Evolutionary conservation across 2,113 vertebrate genomes (phyloP), one percentile per base, ranked within the genome.

Genomic region (Actinemys pallida): DNA sequence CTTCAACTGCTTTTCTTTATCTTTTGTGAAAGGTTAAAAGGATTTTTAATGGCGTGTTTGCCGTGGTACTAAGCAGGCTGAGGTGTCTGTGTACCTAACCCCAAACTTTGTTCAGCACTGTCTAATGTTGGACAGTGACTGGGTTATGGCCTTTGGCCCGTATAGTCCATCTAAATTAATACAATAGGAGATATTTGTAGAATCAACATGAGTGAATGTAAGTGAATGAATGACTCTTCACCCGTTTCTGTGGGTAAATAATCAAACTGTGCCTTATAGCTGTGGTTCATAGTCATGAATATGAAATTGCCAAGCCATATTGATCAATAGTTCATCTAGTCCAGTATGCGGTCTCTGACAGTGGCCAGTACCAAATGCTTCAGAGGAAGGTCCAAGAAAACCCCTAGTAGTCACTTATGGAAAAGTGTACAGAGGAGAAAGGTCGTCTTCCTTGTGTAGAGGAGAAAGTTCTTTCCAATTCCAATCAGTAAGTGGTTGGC

Each of bases 191-290:
- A 12, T 91, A 76, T 93, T 96, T 75, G 24, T 93, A 57, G 92
- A 31, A 50, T 89, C 29, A 59, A 59, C 6, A 5, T 57, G 50
- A 50, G 50, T 50, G 50, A 49, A 49, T 49, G 47, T 49, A 9
- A 84, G 87, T 78, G 72, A 84, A 35, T 86, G 83, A 82, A 47
- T 57, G 81, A 95, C 78, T 59, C 35, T 94, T 53, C 72, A 89
- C 81, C 62, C 87, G 45, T 47, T 88, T 83, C 92, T 95, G 89
- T 93, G 87, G 84, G 95, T 93, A 96, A 84, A 75, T 90, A 93
- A 97, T 96, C 92, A 86, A 94, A 19, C 81, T 56, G 53, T 54
- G 62, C 24, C 3, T 0, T 25, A 83, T 53, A 27, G 69, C 49
- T 96, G 78, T 17, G 81, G 45, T 50, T 95, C 39, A 45, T 20